A percentile compares a stretch with the other conserved stretches of the same genome.
Evolutionary conservation across 2,797 vertebrate genomes (phyloP).

Genomic region (Odontamblyopus lacepedii): DNA sequence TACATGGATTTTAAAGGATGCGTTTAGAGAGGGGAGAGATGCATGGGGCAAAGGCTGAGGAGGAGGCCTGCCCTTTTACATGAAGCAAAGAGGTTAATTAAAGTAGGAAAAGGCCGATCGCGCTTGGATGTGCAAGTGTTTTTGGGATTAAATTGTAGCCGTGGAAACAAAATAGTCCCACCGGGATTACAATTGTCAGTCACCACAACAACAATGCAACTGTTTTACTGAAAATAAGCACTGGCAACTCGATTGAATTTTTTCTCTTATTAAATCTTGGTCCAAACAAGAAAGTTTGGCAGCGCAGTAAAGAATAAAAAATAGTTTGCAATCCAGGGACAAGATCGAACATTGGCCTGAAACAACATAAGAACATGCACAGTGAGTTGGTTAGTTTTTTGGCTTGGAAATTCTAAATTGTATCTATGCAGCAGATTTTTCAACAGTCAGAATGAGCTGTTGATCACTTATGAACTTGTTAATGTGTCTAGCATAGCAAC

Average conservation of each 20-base stretch:
- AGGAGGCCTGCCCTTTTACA: slow-evolving; percentile 43
- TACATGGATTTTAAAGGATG: slow-evolving; percentile 67
- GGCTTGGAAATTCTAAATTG: background rate
- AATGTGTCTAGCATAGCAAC: background rate
- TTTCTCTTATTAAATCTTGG: slow-evolving; percentile 4
- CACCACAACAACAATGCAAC: slow-evolving; percentile 14
- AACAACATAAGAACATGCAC: background rate
- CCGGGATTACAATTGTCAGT: slow-evolving; percentile 23
- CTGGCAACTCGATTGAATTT: background rate
- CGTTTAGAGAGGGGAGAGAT: slow-evolving; percentile 48
- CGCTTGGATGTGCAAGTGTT: slow-evolving; percentile 10
- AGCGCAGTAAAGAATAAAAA: background rate
- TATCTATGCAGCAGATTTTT: background rate
- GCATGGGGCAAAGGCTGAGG: slow-evolving; percentile 38
- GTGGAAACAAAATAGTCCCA: slow-evolving; percentile 11
- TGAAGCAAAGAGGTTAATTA: slow-evolving; percentile 61
- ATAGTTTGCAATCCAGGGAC: background rate
- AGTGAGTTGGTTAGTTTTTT: background rate
- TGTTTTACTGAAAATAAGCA: background rate
- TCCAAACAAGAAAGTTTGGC: slow-evolving; percentile 1
- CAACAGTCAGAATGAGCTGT: background rate
- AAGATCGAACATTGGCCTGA: background rate
- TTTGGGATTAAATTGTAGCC: slow-evolving; percentile 26
- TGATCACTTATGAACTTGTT: background rate
- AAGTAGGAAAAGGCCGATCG: slow-evolving; percentile 32